Conservation (phyloP, 2,888 invertebrate genomes). For the Cantharis lateralis region DNA sequence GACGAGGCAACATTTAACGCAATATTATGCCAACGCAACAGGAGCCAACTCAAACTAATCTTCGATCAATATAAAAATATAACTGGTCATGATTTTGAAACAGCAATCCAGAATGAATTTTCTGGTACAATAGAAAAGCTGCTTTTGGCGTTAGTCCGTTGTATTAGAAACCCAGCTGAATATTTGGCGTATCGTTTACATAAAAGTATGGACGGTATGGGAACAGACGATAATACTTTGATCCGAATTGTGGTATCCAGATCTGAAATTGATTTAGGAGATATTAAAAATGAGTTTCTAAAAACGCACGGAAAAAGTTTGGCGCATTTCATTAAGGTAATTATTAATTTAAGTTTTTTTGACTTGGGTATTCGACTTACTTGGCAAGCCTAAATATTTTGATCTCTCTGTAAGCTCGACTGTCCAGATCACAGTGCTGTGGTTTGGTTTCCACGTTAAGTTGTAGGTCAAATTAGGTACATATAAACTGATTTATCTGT, state of each 20-base stretch:
- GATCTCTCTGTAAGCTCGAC: too few species aligned
- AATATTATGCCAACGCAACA: constrained; percentile 79
- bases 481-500: too few species aligned
- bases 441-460: too few species aligned
- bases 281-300: constrained; percentile 80
- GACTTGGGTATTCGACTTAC: not conserved
- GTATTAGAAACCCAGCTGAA: constrained; percentile 70
- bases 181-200: constrained; percentile 86
- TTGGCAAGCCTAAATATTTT: too few species aligned
- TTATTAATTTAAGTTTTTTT: constrained; percentile 31
- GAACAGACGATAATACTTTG: constrained; percentile 84
- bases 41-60: constrained; percentile 63
- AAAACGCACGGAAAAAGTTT: constrained; percentile 74
- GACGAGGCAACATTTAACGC: constrained; percentile 86
- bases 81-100: constrained; percentile 79
- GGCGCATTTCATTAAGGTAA: constrained; percentile 79
- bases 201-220: constrained; percentile 87
- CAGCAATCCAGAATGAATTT: constrained; percentile 78
- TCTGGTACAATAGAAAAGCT: constrained; percentile 80
- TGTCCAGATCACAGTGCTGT: too few species aligned
- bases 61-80: constrained; percentile 72
- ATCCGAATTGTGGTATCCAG: constrained; percentile 85
- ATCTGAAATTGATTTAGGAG: constrained; percentile 81
- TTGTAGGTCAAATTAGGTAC: too few species aligned
- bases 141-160: constrained; percentile 75